Evolutionary conservation across 2,888 invertebrate species (phyloP), one percentile per base, ranked within the genome.

Genomic region (Aleiodes leptofemur): DNA sequence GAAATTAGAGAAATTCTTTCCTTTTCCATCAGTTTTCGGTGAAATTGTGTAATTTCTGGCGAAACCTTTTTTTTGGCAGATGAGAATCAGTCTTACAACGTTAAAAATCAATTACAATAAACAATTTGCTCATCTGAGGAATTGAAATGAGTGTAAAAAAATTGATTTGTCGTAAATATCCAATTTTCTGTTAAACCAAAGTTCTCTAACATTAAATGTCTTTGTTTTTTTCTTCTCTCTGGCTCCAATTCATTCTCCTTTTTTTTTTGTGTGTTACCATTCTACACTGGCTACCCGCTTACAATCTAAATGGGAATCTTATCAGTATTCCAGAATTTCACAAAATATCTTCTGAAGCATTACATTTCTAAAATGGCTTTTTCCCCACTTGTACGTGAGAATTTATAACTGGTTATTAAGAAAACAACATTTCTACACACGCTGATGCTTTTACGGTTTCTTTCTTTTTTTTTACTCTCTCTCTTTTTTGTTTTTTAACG

Each of bases 221-320:
- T 64, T 71, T 69, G 61, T 56, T 51, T 64, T 71, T 59, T 69
- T 53, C 16, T 56, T 50, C 56, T 71, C 68, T 73, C n/a, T 68
- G 53, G 14, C 48, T 0, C n/a, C 31, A 14, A 68, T 51, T 68
- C 48, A 51, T 76, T 34, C 57, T 66, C 56, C 57, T 69, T 68
- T 69, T 71, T 66, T 23, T 23, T 23, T n/a, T n/a, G n/a, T 23
- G 23, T 23, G 23, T 23, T 55, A 66, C 48, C 50, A 16, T 43
- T 43, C 43, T 9, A 11, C 43, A 43, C 43, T 43, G 48, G 43
- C 38, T 43, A 64, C 43, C 16, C 51, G 68, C 73, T 64, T 69
- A 68, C 77, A 79, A 83, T 83, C 82, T 83, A 83, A 83, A 83
- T 83, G 80, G 81, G 80, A 82, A 83, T 83, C 82, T 83, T 83